A percentile compares a stretch with the other conserved stretches of the same genome.
phyloP scores from a whole-genome alignment of 2,113 vertebrate species.

The Malurus elegans region DNA sequence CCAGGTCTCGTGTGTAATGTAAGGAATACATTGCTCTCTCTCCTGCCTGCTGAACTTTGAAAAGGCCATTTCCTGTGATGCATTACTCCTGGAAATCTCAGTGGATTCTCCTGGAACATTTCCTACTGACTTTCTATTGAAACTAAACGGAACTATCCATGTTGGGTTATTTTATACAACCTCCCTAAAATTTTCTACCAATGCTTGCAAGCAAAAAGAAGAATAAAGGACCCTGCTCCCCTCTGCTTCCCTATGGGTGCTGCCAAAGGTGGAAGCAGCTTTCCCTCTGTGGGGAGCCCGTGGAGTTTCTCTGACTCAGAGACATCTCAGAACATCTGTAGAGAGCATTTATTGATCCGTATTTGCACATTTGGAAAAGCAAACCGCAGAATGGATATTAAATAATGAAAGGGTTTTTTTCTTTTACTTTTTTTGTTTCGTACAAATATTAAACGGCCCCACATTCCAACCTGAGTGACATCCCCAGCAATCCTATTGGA shows the following conservation, averaged over 20 bases:
- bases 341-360: background rate
- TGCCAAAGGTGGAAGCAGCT: background rate
- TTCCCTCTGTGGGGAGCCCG: background rate
- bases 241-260: background rate
- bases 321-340: background rate
- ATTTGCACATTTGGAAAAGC: background rate
- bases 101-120: background rate
- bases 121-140: background rate
- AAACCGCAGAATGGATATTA: background rate
- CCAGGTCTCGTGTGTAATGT: background rate
- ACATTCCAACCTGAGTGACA: background rate
- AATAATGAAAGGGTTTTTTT: background rate
- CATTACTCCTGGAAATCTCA: background rate
- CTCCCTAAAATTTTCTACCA: background rate
- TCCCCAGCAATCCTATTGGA: background rate
- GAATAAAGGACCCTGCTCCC: background rate
- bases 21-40: accelerated
- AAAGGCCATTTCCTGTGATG: background rate
- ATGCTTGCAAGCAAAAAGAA: background rate
- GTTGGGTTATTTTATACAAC: background rate
- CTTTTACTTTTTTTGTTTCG: background rate
- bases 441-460: background rate
- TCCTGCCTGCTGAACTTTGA: background rate
- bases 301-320: background rate
- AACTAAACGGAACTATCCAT: background rate